Evolutionary conservation across 92 coral and sea anemone genomes (phyloP).

Genomic region (Scolanthus callimorphus): DNA sequence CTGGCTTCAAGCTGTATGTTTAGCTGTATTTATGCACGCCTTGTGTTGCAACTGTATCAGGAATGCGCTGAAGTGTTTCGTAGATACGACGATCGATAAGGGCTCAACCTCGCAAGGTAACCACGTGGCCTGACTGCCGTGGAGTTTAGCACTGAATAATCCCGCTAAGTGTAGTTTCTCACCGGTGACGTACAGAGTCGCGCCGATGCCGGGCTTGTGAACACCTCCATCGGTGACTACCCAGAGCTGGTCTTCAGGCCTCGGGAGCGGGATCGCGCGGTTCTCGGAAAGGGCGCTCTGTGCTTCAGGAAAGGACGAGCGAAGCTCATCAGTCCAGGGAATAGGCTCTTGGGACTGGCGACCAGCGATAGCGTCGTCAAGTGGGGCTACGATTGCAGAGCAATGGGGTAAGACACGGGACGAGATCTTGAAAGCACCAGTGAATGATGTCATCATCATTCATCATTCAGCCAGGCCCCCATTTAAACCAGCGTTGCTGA

Average conservation of each 20-base stretch:
- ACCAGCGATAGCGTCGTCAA: conserved; percentile 52
- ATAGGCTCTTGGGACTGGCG: conserved; percentile 40
- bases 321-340: conserved; percentile 39
- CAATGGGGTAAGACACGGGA: conserved; percentile 53
- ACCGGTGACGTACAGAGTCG: conserved; percentile 51
- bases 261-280: conserved; percentile 47
- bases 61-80: conserved; percentile 47
- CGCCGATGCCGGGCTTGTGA: conserved; percentile 43
- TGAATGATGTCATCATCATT: conserved; percentile 43
- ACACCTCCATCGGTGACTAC: conserved; percentile 23
- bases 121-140: conserved; percentile 51
- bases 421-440: conserved; percentile 47
- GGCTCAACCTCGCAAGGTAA: conserved; percentile 58
- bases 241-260: conserved; percentile 63
- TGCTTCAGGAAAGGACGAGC: conserved; percentile 32
- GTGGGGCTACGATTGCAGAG: conserved; percentile 41
- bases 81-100: conserved; percentile 29
- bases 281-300: conserved; percentile 37
- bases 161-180: conserved; percentile 4
- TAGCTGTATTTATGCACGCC: conserved; percentile 43
- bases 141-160: conserved; percentile 24
- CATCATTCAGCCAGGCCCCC: too few relatives aligned
- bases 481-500: too few relatives aligned
- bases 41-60: conserved; percentile 35
- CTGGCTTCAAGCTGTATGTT: conserved; percentile 84